These are phyloP conservation scores for Coracopsis vasa DNA, from an alignment of 2,113 vertebrate genomes.

Conservation along the genomic window DNA sequence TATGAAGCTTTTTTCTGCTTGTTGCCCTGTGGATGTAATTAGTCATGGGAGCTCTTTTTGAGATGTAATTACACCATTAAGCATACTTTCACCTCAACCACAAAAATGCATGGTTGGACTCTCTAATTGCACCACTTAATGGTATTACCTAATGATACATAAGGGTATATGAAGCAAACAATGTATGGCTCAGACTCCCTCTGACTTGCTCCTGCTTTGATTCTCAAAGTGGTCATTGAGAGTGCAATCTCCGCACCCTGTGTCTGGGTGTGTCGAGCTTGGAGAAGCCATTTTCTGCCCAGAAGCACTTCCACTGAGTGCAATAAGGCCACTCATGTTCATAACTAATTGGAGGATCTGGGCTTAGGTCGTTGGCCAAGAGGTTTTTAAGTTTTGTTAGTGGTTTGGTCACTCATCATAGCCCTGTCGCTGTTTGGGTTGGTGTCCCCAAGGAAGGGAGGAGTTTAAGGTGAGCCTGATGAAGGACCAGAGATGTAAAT, in stretches of 20 bases:
- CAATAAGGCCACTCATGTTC: background rate
- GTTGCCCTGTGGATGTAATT: conserved; percentile 15
- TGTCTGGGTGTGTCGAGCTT: accelerated
- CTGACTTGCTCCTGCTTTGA: background rate
- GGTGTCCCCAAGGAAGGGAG: background rate
- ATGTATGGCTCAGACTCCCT: background rate
- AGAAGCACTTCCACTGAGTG: background rate
- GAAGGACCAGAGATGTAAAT: background rate
- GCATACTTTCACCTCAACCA: background rate
- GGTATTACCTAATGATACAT: background rate
- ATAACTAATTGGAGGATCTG: background rate
- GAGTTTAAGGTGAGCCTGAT: background rate
- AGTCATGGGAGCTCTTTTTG: conserved; percentile 21
- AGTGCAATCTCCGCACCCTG: background rate
- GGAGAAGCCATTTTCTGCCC: background rate
- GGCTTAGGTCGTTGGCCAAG: background rate
- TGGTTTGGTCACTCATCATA: background rate
- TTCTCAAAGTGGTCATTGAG: background rate
- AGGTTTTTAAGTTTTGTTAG: background rate
- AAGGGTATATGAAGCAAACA: background rate
- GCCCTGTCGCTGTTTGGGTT: background rate
- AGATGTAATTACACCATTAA: conserved; percentile 23
- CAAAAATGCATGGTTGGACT: background rate
- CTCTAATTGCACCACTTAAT: background rate
- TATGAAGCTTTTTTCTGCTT: background rate